Evolutionary conservation across 2,113 vertebrate genomes (phyloP).

Genomic region (Crotalus viridis): DNA sequence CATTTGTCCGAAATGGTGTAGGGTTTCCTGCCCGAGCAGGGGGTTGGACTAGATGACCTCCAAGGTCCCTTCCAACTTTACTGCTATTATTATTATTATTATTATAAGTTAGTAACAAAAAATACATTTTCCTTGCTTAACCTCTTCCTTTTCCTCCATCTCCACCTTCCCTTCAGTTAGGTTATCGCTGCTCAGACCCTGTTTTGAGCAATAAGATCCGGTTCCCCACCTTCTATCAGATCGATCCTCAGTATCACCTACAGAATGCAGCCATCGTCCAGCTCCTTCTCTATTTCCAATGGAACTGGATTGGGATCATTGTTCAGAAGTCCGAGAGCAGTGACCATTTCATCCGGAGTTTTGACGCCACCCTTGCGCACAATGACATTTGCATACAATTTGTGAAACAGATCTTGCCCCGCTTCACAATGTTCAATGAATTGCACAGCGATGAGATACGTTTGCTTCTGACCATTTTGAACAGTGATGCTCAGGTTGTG

Average conservation of each 20-base stretch:
- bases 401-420: background rate
- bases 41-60: no score
- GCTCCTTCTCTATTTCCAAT: conserved; percentile 24
- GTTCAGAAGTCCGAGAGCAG: background rate
- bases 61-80: no score
- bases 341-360: background rate
- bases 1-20: no score
- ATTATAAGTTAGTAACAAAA: background rate
- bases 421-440: fast-evolving
- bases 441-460: fast-evolving
- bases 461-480: fast-evolving
- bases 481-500: background rate
- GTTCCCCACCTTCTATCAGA: conserved; percentile 26
- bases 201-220: background rate
- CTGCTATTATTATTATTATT: no score
- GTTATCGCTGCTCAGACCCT: conserved; percentile 6
- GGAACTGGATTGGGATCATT: conserved; percentile 18
- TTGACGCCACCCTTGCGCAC: background rate
- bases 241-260: background rate
- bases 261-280: background rate
- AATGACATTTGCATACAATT: conserved; percentile 17
- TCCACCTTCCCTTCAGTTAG: background rate
- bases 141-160: background rate
- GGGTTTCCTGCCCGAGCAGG: no score
- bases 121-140: background rate